Evolutionary conservation across 2,113 vertebrate species (phyloP).

Genomic region (Hemiprocne comata): DNA sequence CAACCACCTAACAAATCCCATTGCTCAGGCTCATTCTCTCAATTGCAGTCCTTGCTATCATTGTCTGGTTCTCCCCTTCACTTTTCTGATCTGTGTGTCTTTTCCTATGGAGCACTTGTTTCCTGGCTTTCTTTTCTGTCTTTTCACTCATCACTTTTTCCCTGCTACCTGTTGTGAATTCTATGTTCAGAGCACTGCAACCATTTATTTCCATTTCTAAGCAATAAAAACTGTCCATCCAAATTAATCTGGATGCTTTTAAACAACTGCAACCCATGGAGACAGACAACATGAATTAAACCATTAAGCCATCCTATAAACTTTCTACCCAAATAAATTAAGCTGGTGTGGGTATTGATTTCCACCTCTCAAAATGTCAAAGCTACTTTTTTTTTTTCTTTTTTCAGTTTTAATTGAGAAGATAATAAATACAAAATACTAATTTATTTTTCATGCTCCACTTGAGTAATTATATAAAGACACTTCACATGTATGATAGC

Average conservation of each 20-base stretch:
- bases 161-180: not conserved
- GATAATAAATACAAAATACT: not conserved
- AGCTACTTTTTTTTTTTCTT: not conserved
- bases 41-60: not conserved
- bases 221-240: not conserved
- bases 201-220: slow-evolving; percentile 29
- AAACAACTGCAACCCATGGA: not conserved
- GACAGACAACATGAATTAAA: slow-evolving; percentile 20
- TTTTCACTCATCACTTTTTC: not conserved
- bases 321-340: not conserved
- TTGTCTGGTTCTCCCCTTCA: not conserved
- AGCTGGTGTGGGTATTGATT: not conserved
- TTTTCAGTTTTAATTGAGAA: not conserved
- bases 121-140: not conserved
- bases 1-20: not conserved
- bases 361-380: not conserved
- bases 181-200: not conserved
- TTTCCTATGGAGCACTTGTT: not conserved
- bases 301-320: not conserved
- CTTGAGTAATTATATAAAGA: not conserved
- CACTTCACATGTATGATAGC: not conserved
- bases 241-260: not conserved
- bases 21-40: not conserved
- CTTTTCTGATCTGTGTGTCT: not conserved
- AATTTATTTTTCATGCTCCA: not conserved